Percentiles rank a stretch among this genome's conserved stretches.
Evolutionary conservation across 2,797 vertebrate genomes (phyloP).

Genomic region (Mormyrus hasselquistii): DNA sequence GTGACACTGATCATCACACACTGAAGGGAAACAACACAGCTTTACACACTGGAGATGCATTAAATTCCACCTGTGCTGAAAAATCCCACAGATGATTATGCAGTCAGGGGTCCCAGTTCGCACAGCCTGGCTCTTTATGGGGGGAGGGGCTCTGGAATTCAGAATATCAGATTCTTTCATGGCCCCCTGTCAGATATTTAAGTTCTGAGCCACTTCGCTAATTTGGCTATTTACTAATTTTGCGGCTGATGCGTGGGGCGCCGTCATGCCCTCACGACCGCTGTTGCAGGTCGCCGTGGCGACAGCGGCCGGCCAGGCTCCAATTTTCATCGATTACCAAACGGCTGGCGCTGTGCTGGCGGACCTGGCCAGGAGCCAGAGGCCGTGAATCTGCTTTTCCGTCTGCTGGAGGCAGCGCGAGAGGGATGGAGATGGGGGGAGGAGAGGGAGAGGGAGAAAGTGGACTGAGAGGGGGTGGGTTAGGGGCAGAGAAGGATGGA

Average conservation of each 20-base stretch:
- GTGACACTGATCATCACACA: not conserved
- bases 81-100: not conserved
- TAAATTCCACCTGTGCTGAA: not conserved
- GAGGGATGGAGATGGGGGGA: not conserved
- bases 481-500: not conserved
- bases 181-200: not conserved
- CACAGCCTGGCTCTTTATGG: not conserved
- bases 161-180: not conserved
- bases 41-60: not conserved
- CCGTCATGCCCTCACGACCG: not conserved
- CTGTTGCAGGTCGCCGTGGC: not conserved
- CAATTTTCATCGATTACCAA: constrained; percentile 18
- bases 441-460: not conserved
- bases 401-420: not conserved
- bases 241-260: not conserved
- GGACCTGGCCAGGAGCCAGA: constrained; percentile 11
- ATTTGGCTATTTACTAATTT: not conserved
- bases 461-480: not conserved
- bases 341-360: constrained; percentile 5
- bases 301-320: not conserved
- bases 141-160: not conserved
- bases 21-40: not conserved
- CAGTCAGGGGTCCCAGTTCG: not conserved
- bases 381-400: constrained; percentile 25
- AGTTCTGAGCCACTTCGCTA: not conserved